Evolutionary conservation across 92 coral and sea anemone genomes (phyloP).

Genomic region (Porites cylindrica): DNA sequence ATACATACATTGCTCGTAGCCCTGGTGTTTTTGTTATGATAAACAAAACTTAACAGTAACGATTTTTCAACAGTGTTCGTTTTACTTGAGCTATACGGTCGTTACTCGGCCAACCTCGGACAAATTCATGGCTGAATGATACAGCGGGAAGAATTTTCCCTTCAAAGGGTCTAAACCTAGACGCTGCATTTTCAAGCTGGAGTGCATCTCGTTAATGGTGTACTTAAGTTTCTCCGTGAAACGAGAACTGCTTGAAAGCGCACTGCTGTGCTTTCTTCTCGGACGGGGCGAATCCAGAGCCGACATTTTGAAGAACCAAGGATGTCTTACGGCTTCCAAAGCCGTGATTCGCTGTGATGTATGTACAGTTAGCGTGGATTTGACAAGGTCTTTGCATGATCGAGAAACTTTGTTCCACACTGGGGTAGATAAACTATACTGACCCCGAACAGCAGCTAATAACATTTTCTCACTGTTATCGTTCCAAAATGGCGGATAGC

Average conservation of each 20-base stretch:
- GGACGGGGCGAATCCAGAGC: conserved; percentile 40
- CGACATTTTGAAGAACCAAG: conserved; percentile 45
- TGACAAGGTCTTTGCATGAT: conserved; percentile 81
- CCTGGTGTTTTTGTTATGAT: too few relatives aligned
- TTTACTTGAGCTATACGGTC: neutral
- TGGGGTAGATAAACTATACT: conserved; percentile 73
- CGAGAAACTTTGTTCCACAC: conserved; percentile 81
- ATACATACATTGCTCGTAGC: too few relatives aligned
- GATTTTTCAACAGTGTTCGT: neutral
- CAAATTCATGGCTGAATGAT: conserved; percentile 87
- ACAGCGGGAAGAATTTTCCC: conserved; percentile 86
- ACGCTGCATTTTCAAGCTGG: conserved; percentile 79
- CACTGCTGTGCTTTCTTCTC: conserved; percentile 45
- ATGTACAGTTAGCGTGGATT: conserved; percentile 68
- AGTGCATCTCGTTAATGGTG: conserved; percentile 79
- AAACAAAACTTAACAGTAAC: too few relatives aligned
- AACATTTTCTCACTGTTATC: conserved; percentile 82
- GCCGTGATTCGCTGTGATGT: conserved; percentile 86
- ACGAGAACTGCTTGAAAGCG: conserved; percentile 23
- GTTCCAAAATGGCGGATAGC: conserved; percentile 98
- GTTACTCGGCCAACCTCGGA: conserved; percentile 40
- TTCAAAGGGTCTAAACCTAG: conserved; percentile 70
- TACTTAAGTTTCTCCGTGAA: conserved; percentile 72
- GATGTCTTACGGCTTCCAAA: conserved; percentile 79
- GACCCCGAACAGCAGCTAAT: conserved; percentile 82